These are phyloP conservation scores for Zophobas morio DNA, from an alignment of 1,140 invertebrate species.

Conservation along the genomic window DNA sequence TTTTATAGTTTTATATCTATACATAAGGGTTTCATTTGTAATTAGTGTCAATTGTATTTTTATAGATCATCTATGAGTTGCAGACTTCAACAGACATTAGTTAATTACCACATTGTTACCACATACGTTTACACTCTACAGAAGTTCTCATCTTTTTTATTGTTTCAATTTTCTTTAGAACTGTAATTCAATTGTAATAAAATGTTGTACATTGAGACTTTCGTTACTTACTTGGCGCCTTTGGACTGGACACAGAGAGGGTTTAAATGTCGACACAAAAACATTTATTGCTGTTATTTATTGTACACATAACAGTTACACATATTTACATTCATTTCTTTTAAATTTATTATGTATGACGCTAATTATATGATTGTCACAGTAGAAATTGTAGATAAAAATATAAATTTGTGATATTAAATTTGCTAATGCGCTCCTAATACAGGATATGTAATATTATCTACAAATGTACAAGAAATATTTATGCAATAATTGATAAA, in stretches of 20 bases:
- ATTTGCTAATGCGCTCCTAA: slow-evolving; percentile 33
- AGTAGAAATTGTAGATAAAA: slow-evolving; percentile 51
- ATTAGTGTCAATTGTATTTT: slow-evolving; percentile 45
- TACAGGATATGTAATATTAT: slow-evolving; percentile 43
- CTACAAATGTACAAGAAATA: slow-evolving; percentile 42
- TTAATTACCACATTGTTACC: slow-evolving; percentile 47
- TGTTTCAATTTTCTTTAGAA: slow-evolving; percentile 11
- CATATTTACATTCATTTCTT: slow-evolving; percentile 42
- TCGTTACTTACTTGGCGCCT: slow-evolving; percentile 12
- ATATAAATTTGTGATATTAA: slow-evolving; percentile 47
- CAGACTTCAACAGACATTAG: slow-evolving; percentile 17
- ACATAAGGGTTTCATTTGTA: slow-evolving; percentile 41
- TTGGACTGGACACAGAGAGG: slow-evolving; percentile 13
- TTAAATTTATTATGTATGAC: slow-evolving; percentile 40
- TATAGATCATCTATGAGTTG: slow-evolving; percentile 43
- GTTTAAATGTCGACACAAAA: slow-evolving; percentile 28
- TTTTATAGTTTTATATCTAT: slow-evolving; percentile 48
- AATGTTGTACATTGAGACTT: slow-evolving; percentile 35
- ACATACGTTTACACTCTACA: slow-evolving; percentile 28
- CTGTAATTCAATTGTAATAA: slow-evolving; percentile 43
- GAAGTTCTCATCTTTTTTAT: slow-evolving; percentile 14
- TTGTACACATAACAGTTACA: slow-evolving; percentile 49
- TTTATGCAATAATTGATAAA: slow-evolving; percentile 36
- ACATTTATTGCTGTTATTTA: slow-evolving; percentile 47
- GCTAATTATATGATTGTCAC: slow-evolving; percentile 49